Base-by-base conservation (phyloP, 2,888 invertebrate genomes). In the Notodromas monacha region DNA sequence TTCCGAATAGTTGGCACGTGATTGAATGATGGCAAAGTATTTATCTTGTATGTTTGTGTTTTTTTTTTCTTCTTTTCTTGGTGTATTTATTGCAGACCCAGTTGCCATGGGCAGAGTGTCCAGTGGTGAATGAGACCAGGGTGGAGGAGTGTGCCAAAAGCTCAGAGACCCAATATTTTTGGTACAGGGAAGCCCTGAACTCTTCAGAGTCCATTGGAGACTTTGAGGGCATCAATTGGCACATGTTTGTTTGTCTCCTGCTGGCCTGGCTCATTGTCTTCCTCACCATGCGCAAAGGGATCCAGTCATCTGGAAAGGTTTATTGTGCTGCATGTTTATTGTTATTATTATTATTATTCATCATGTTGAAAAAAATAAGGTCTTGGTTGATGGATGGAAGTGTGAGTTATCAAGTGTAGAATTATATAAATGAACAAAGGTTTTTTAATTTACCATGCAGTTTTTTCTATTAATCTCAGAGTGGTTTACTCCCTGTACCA, bases 231-330 rank as follows among this genome's bases (percentile, higher is more conserved):
- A 64, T 84, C 4, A 67, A 73, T 40, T 79, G 77, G 77, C 81
- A 79, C 72, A 81, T 86, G 46, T 68, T 74, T 1, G 48, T 76
- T 16, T 79, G 79, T 44, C 59, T 86, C 29, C 47, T 77, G 34
- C 55, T 79, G 15, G 70, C 81, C 13, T 86, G 86, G 86, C 49
- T 67, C 30, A 59, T 79, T 38, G 79, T 86, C 15, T 86, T 77
- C 56, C 72, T 76, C 45, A 81, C 84, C 44, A 77, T 84, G 28
- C 81, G 79, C 74, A 77, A 77, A 50, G 84, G 84, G 29, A 84
- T 86, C 37, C 81, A 84, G 53, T 79, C 79, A 41, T 79, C 79
- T 37, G 84, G 84, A 42, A 81, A 81, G 63, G 76, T 21, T 21
- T n/a, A n/a, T n/a, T n/a, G n/a, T n/a, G n/a, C n/a, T n/a, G n/a